Evolutionary conservation across 2,113 vertebrate genomes (phyloP), one percentile per base, ranked within the genome.

Genomic region (Pelecanus crispus): DNA sequence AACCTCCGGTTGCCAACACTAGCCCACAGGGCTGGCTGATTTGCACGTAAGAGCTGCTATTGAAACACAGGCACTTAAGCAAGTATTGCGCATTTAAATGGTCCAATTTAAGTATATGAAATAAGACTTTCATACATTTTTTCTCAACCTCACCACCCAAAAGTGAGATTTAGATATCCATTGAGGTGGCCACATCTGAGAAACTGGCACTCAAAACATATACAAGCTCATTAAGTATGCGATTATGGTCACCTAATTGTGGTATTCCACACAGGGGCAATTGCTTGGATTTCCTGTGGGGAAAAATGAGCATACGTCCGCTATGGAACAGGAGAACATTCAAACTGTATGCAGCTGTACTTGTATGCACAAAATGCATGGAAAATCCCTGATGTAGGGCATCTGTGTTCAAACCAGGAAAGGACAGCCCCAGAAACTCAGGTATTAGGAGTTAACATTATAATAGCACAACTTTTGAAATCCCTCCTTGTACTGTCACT

Each of bases 251-350:
- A 91, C 74, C 50, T 95, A 95, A 96, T 94, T 95, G 89, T 95
- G 92, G 91, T 78, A 24, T 80, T 94, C 50, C 89, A 91, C 78
- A 77, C 24, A 92, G 94, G 86, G 84, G 86, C 86, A 95, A 97
- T 92, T 96, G 89, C 95, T 90, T 95, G 94, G 93, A 95, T 95
- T 97, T 97, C 94, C 94, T 96, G 93, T 95, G 89, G 84, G 84
- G 73, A 77, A 95, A 95, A 97, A 92, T 20, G 81, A 95, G 71
- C 66, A 26, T 50, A 83, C 1, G 40, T 73, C 86, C 22, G 7
- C 81, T 80, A 4, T 20, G 63, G 95, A 87, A 85, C 71, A 92
- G 86, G 78, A 92, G 81, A 92, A 58, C 11, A 45, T 83, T 94
- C 55, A 61, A 74, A 85, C 59, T 78, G 34, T 32, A 9, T 75